phyloP scores from a whole-genome alignment of 2,113 vertebrate species.

The Zosterops japonicus region DNA sequence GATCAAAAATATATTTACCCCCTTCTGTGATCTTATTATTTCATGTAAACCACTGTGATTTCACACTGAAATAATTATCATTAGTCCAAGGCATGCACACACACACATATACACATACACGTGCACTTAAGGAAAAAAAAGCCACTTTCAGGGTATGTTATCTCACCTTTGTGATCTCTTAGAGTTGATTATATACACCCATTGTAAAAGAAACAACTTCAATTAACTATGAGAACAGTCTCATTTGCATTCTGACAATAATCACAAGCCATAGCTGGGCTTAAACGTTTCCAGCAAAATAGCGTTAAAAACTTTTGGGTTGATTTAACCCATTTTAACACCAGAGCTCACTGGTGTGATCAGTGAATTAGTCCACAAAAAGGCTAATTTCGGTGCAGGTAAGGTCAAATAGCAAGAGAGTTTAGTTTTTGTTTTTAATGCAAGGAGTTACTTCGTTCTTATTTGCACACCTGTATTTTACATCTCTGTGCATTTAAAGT shows the following conservation, averaged over 20 bases:
- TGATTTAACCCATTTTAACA: constrained; percentile 57
- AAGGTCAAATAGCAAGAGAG: background rate
- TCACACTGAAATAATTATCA: constrained; percentile 89
- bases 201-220: constrained; percentile 76
- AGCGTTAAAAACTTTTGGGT: constrained; percentile 50
- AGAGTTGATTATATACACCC: constrained; percentile 69
- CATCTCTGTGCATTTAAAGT: background rate
- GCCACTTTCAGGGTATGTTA: constrained; percentile 75
- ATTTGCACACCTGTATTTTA: background rate
- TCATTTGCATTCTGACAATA: constrained; percentile 73
- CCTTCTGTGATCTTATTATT: constrained; percentile 85
- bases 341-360: background rate
- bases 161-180: constrained; percentile 74
- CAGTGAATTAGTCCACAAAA: background rate
- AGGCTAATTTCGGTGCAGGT: background rate
- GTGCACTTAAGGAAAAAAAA: constrained; percentile 60
- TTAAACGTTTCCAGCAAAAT: constrained; percentile 63
- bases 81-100: constrained; percentile 71
- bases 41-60: constrained; percentile 82
- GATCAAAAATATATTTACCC: constrained; percentile 84
- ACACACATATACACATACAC: constrained; percentile 40
- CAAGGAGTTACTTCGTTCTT: background rate
- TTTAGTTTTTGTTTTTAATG: background rate
- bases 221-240: constrained; percentile 75
- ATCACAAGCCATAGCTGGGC: constrained; percentile 53